A percentile compares a stretch with the other conserved stretches of the same genome.
Evolutionary conservation across 2,113 vertebrate species (phyloP).

Genomic region (Halichoeres trimaculatus): DNA sequence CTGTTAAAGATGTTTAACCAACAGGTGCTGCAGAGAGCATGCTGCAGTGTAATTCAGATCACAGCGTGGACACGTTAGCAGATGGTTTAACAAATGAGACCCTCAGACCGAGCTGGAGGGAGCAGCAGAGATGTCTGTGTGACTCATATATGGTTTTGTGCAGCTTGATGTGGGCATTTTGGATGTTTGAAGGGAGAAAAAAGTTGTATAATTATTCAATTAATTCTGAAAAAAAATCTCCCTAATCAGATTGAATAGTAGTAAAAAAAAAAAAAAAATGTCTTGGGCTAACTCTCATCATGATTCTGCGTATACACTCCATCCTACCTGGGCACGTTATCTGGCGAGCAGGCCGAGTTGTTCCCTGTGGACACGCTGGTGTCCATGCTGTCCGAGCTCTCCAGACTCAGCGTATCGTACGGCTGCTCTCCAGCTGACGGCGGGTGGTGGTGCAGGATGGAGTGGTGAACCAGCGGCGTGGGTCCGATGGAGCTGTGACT

Average conservation of each 20-base stretch:
- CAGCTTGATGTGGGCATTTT: no score
- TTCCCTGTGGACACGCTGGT: conserved; percentile 93
- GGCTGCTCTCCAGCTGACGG: conserved; percentile 84
- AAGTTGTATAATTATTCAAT: no score
- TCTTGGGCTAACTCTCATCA: no score
- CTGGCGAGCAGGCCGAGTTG: conserved; percentile 94
- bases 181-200: no score
- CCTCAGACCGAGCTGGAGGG: conserved; percentile 2
- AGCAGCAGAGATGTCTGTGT: neutral
- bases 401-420: conserved; percentile 95
- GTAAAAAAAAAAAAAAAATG: no score
- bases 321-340: conserved; percentile 86
- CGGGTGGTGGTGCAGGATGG: conserved; percentile 92
- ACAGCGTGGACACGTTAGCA: conserved; percentile 24
- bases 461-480: conserved; percentile 86
- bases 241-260: no score
- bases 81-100: conserved; percentile 34
- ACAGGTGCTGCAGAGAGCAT: neutral
- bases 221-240: no score
- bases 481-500: conserved; percentile 49
- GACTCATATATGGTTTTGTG: neutral
- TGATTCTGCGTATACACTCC: neutral
- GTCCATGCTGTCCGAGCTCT: conserved; percentile 98
- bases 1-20: conserved; percentile 6
- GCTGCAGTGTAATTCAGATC: conserved; percentile 9